Evolutionary conservation across 2,888 invertebrate genomes (phyloP).

Genomic region (Philopedon plagiatum): DNA sequence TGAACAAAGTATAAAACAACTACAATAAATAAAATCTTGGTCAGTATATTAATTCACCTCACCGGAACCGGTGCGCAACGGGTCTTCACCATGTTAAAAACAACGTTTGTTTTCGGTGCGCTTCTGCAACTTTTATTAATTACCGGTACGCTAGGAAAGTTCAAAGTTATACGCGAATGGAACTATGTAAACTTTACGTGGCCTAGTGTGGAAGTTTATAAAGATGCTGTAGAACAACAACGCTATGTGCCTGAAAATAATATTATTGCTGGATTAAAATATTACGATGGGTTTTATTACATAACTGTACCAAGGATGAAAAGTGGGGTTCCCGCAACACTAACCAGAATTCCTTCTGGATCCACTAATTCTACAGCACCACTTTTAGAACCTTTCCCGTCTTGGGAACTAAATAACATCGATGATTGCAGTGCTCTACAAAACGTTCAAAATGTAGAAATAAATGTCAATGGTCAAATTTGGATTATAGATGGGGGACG

Average conservation of each 20-base stretch:
- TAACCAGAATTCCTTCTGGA: slow-evolving; percentile 73
- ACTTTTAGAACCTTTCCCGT: slow-evolving; percentile 78
- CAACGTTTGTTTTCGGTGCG: slow-evolving; percentile 12
- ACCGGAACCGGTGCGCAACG: slow-evolving; percentile 11
- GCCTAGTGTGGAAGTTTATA: slow-evolving; percentile 73
- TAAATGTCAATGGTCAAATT: slow-evolving; percentile 78
- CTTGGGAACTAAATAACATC: slow-evolving; percentile 78
- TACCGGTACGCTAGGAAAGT: slow-evolving; percentile 60
- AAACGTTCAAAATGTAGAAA: slow-evolving; percentile 82
- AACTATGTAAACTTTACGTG: slow-evolving; percentile 79
- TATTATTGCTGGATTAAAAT: slow-evolving; percentile 78
- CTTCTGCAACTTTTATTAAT: slow-evolving; percentile 30
- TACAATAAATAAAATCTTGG: slow-evolving; percentile 35
- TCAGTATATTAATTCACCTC: slow-evolving; percentile 28
- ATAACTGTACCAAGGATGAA: slow-evolving; percentile 80
- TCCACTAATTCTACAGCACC: slow-evolving; percentile 72
- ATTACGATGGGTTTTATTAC: slow-evolving; percentile 78
- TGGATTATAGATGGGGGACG: slow-evolving; percentile 81
- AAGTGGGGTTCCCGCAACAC: slow-evolving; percentile 79
- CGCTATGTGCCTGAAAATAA: slow-evolving; percentile 79
- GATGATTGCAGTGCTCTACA: slow-evolving; percentile 81
- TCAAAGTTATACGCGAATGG: slow-evolving; percentile 83
- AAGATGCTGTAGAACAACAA: slow-evolving; percentile 72
- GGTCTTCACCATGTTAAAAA: slow-evolving; percentile 33
- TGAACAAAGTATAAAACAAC: slow-evolving; percentile 37